phyloP scores from a whole-genome alignment of 2,113 vertebrate species.

The Neomonachus schauinslandi region DNA sequence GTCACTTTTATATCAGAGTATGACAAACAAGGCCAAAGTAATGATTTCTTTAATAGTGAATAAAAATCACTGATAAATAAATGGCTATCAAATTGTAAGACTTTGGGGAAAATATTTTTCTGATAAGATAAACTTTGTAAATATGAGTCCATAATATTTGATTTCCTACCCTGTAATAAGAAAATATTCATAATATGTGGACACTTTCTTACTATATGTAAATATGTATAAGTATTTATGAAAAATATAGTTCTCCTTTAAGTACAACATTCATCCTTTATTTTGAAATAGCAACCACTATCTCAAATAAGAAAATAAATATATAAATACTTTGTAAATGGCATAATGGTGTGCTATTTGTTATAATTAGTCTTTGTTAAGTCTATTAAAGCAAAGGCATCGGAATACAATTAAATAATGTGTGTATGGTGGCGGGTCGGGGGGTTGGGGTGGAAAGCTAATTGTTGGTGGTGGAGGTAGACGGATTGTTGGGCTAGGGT shows the following conservation, averaged over 20 bases:
- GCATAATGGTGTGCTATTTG: not conserved
- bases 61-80: not conserved
- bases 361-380: constrained; percentile 32
- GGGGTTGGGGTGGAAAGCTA: not conserved
- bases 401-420: not conserved
- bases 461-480: not conserved
- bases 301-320: not conserved
- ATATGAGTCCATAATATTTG: not conserved
- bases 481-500: not conserved
- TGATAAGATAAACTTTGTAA: not conserved
- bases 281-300: not conserved
- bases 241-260: not conserved
- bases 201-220: not conserved
- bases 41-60: not conserved
- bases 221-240: not conserved
- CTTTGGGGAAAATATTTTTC: not conserved
- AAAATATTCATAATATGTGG: not conserved
- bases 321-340: not conserved
- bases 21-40: constrained; percentile 1
- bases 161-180: not conserved
- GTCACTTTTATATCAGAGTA: not conserved
- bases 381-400: not conserved
- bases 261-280: not conserved
- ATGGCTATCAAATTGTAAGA: not conserved
- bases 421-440: not conserved